Conservation (phyloP, 2,797 vertebrate genomes). For the Centroberyx gerrardi region DNA sequence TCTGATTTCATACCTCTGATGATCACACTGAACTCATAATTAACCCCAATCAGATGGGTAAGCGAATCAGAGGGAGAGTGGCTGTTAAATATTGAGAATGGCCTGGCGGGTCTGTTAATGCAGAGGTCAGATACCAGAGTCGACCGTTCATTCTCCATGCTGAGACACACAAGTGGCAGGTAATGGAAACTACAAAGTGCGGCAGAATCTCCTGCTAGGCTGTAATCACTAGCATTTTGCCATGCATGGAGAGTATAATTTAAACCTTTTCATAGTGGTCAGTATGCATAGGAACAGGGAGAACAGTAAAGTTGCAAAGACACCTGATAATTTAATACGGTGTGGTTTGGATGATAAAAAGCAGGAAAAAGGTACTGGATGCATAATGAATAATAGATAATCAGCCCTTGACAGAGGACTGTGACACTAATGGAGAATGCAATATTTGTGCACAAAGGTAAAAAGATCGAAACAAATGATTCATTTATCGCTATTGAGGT, state of each 20-base stretch:
- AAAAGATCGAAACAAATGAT: too few relatives aligned
- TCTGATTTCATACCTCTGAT: slow-evolving; percentile 20
- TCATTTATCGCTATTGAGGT: too few relatives aligned
- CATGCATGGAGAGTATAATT: slow-evolving; percentile 9
- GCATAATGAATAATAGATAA: neutral
- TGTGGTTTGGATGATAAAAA: neutral
- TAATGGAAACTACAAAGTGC: slow-evolving; percentile 49
- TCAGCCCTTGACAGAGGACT: too few relatives aligned
- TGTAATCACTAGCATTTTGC: slow-evolving; percentile 40
- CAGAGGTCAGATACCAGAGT: slow-evolving; percentile 42
- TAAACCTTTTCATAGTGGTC: neutral
- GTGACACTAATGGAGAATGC: too few relatives aligned
- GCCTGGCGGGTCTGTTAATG: slow-evolving; percentile 31
- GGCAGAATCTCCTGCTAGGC: slow-evolving; percentile 14
- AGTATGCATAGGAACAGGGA: neutral
- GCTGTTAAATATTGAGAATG: slow-evolving; percentile 13
- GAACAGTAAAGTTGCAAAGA: slow-evolving; percentile 13
- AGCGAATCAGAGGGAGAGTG: neutral
- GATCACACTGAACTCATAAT: slow-evolving; percentile 37
- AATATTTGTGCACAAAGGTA: too few relatives aligned
- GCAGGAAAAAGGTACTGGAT: neutral
- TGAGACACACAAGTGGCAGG: slow-evolving; percentile 25
- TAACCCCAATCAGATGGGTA: slow-evolving; percentile 51
- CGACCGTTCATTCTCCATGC: slow-evolving; percentile 10
- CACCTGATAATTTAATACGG: slow-evolving; percentile 2